Conservation (phyloP, 2,113 vertebrate species). For the Ageneiosus marmoratus region DNA sequence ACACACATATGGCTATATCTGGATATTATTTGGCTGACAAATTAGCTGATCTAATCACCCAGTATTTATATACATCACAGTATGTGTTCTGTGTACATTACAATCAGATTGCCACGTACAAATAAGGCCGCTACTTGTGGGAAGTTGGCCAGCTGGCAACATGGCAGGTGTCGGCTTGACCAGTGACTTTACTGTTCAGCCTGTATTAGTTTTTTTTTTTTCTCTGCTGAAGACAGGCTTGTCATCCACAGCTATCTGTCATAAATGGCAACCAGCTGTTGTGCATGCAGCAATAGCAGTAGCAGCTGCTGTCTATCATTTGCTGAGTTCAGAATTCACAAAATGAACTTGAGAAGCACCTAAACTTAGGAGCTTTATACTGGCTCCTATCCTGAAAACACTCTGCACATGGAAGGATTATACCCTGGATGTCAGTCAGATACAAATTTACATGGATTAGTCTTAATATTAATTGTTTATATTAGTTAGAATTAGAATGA, state of each 20-base stretch:
- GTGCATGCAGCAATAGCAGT: not conserved
- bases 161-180: not conserved
- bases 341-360: not conserved
- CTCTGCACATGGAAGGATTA: not conserved
- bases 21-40: not conserved
- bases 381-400: not conserved
- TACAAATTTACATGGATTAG: not conserved
- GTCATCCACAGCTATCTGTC: not conserved
- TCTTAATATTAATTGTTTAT: too few relatives aligned
- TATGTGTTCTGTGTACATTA: not conserved
- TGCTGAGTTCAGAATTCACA: not conserved
- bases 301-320: not conserved
- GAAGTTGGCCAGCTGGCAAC: not conserved
- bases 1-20: not conserved
- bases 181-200: not conserved
- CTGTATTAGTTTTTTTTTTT: not conserved
- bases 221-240: not conserved
- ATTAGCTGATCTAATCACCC: not conserved
- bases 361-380: not conserved
- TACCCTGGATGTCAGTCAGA: not conserved
- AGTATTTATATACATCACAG: not conserved
- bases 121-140: not conserved
- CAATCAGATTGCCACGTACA: not conserved
- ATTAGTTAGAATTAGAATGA: too few relatives aligned
- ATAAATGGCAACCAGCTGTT: slow-evolving; percentile 7